Evolutionary conservation across 1,140 invertebrate species (phyloP).

Genomic region (Diorhabda sublineata): DNA sequence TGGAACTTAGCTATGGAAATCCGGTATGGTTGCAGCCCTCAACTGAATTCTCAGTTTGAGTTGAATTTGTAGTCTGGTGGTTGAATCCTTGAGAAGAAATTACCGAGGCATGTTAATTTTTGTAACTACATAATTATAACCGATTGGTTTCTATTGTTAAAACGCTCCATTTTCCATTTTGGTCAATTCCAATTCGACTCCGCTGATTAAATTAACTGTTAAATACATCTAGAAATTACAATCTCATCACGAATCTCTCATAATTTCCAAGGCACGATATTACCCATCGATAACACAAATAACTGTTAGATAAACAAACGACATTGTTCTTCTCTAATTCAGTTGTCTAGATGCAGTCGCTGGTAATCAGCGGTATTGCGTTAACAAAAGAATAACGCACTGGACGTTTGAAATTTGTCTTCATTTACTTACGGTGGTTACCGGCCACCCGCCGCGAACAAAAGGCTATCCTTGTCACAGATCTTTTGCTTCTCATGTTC

Average conservation of each 20-base stretch:
- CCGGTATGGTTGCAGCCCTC: too few relatives aligned
- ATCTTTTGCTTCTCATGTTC: conserved; percentile 30
- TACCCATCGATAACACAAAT: background rate
- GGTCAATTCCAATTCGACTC: too few relatives aligned
- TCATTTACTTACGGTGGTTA: conserved; percentile 30
- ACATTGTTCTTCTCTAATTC: conserved; percentile 11
- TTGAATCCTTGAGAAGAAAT: too few relatives aligned
- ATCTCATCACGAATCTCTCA: background rate
- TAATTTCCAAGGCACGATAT: background rate
- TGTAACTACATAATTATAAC: too few relatives aligned
- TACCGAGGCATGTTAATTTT: too few relatives aligned
- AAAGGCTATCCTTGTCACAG: conserved; percentile 26
- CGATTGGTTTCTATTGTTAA: too few relatives aligned
- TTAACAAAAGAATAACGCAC: conserved; percentile 10
- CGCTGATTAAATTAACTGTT: background rate
- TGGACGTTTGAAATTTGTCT: conserved; percentile 28
- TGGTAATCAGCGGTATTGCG: conserved; percentile 23
- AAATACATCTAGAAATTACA: background rate
- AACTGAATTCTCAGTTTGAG: too few relatives aligned
- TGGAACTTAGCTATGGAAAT: too few relatives aligned
- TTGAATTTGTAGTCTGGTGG: too few relatives aligned
- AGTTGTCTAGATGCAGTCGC: conserved; percentile 17
- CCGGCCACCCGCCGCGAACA: conserved; percentile 28
- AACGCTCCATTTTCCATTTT: too few relatives aligned
- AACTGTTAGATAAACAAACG: conserved; percentile 8